Evolutionary conservation across 2,113 vertebrate genomes (phyloP).

Genomic region (Heliornis fulica): DNA sequence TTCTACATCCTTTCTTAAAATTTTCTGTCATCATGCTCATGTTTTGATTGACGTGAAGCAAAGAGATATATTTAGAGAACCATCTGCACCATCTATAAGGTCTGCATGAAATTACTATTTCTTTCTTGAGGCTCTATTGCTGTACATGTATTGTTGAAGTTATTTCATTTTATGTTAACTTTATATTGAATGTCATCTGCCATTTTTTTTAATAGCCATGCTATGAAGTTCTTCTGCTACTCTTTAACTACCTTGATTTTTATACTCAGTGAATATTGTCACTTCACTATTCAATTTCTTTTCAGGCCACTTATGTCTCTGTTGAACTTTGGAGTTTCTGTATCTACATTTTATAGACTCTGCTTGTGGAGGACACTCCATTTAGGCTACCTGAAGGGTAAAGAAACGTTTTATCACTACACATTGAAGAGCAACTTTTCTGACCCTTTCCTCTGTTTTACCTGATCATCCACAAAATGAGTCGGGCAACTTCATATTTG

Average conservation of each 20-base stretch:
- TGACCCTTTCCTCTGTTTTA: background rate
- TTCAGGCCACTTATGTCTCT: background rate
- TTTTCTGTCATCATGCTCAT: background rate
- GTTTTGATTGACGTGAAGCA: background rate
- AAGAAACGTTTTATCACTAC: background rate
- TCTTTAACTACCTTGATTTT: background rate
- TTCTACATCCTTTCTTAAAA: background rate
- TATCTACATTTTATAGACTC: background rate
- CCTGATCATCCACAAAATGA: background rate
- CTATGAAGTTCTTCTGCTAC: background rate
- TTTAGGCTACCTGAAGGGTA: background rate
- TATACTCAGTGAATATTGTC: background rate
- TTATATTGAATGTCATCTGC: background rate
- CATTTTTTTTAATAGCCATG: background rate
- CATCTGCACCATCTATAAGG: background rate
- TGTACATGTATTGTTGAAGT: background rate
- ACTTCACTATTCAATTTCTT: background rate
- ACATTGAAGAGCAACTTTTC: background rate
- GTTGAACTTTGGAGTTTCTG: background rate
- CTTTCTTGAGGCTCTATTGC: background rate
- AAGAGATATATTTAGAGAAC: background rate
- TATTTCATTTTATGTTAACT: background rate
- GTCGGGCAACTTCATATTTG: background rate
- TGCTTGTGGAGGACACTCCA: background rate
- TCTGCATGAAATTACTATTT: background rate